phyloP scores from a whole-genome alignment of 2,888 invertebrate genomes.

The Pycnomerus fuliginosus region DNA sequence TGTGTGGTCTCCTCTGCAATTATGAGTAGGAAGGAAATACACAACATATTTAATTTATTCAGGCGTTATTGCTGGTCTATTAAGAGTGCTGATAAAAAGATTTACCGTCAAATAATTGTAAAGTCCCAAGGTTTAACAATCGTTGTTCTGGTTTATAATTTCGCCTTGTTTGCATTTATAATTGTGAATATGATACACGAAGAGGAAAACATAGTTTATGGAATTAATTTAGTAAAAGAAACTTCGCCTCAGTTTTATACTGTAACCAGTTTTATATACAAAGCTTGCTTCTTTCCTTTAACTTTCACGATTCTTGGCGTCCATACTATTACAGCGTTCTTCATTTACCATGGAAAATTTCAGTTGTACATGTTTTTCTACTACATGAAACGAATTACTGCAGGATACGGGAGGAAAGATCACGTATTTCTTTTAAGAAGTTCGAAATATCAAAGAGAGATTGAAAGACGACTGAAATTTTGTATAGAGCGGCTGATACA shows the following conservation, averaged over 20 bases:
- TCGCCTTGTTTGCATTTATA: background rate
- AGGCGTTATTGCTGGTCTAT: background rate
- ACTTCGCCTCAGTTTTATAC: too few relatives aligned
- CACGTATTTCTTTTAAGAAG: too few relatives aligned
- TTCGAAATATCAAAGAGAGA: constrained; percentile 1
- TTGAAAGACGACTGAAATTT: constrained; percentile 1
- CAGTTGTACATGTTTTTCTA: background rate
- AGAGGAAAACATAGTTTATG: too few relatives aligned
- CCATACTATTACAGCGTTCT: too few relatives aligned
- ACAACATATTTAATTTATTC: background rate
- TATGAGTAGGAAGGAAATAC: too few relatives aligned
- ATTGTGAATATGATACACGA: background rate
- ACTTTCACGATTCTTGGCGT: too few relatives aligned
- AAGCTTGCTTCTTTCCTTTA: too few relatives aligned
- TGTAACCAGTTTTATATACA: too few relatives aligned
- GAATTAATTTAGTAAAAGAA: too few relatives aligned
- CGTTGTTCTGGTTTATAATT: background rate
- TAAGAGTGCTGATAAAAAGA: background rate
- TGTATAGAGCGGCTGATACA: background rate
- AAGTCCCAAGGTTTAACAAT: background rate
- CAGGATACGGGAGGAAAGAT: too few relatives aligned
- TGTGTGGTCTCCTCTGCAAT: too few relatives aligned
- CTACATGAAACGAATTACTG: too few relatives aligned
- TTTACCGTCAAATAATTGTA: background rate
- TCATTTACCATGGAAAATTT: background rate